A percentile compares a stretch with the other conserved stretches of the same genome.
These are phyloP conservation scores for Adelosebastes latens DNA, from an alignment of 2,797 vertebrate genomes.

Conservation along the genomic window DNA sequence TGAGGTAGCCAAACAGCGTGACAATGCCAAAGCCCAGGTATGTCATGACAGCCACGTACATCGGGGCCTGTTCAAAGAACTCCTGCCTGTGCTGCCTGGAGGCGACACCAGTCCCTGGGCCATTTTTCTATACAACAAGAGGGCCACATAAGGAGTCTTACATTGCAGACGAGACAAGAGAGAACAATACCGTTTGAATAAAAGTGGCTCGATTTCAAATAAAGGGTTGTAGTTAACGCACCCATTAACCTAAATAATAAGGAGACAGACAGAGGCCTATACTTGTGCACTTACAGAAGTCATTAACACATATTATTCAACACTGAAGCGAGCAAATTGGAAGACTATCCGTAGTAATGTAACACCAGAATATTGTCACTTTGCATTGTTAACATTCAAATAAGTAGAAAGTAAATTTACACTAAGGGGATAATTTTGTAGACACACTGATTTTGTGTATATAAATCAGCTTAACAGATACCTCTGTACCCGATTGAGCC, in stretches of 20 bases:
- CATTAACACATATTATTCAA: not conserved
- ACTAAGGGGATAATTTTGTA: not conserved
- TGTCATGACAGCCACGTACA: constrained; percentile 91
- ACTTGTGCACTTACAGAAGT: not conserved
- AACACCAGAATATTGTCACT: not conserved
- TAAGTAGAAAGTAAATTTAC: too few relatives aligned
- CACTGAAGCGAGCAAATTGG: not conserved
- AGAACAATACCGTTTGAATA: constrained; percentile 31
- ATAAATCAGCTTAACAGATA: not conserved
- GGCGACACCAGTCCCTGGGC: constrained; percentile 49
- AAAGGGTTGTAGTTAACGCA: not conserved
- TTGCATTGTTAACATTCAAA: not conserved
- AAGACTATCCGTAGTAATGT: not conserved
- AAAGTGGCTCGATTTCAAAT: constrained; percentile 10
- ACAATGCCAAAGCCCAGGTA: constrained; percentile 92
- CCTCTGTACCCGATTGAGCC: not conserved
- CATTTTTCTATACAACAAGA: constrained; percentile 84
- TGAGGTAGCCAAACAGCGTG: constrained; percentile 92
- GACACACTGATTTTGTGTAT: not conserved
- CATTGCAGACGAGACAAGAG: constrained; percentile 30
- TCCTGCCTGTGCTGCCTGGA: constrained; percentile 79
- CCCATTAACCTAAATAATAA: constrained; percentile 17
- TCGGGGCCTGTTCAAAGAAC: constrained; percentile 90
- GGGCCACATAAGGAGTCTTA: constrained; percentile 30
- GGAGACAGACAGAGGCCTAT: not conserved